A percentile compares a stretch with the other conserved stretches of the same genome.
Evolutionary conservation across 2,113 vertebrate species (phyloP).

Genomic region (Actenoides hombroni): DNA sequence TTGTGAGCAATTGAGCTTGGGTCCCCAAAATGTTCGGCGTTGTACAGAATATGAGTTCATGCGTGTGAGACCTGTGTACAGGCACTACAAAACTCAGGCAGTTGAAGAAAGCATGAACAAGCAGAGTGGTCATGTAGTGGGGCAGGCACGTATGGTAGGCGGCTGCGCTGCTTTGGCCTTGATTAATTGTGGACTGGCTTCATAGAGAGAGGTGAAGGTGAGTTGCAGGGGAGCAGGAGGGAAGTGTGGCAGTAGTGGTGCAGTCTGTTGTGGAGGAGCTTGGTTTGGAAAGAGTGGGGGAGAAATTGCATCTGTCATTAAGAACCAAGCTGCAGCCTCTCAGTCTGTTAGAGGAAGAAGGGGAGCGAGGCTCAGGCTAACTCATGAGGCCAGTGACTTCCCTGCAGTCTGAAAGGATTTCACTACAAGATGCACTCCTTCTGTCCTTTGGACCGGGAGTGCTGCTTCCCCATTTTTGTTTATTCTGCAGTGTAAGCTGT

Average conservation of each 20-base stretch:
- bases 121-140: background rate
- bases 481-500: background rate
- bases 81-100: background rate
- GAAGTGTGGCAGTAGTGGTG: background rate
- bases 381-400: background rate
- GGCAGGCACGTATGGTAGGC: background rate
- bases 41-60: background rate
- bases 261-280: background rate
- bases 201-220: background rate
- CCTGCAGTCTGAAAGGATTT: background rate
- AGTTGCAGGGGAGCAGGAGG: background rate
- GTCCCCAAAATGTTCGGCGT: background rate
- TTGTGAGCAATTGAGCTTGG: background rate
- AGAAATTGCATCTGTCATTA: background rate
- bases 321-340: background rate
- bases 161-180: background rate
- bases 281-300: background rate
- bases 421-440: background rate
- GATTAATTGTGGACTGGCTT: background rate
- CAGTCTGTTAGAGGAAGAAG: background rate
- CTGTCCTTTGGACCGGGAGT: background rate
- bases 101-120: background rate
- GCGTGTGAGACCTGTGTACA: background rate
- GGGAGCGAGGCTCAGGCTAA: background rate
- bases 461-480: constrained; percentile 28